Conservation (phyloP, 2,888 invertebrate species). For the Deladenus siricidicola region DNA sequence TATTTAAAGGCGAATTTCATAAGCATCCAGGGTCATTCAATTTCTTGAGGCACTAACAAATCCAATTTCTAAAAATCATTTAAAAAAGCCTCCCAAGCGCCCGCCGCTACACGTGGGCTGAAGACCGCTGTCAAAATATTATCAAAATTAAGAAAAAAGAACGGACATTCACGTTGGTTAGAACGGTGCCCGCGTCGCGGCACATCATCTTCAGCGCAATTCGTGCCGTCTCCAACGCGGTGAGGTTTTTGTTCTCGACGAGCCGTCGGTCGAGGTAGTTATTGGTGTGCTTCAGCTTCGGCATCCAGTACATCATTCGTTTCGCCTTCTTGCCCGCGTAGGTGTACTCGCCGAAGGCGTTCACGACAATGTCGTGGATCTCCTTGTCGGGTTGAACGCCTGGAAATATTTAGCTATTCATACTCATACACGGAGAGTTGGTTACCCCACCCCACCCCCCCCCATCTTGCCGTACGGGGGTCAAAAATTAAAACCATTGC, state of each 20-base stretch:
- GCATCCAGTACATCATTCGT: conserved; percentile 65
- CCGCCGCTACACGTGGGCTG: too few species aligned
- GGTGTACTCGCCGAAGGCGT: conserved; percentile 73
- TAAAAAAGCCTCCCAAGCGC: too few species aligned
- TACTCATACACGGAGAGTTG: not conserved
- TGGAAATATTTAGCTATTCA: conserved; percentile 54
- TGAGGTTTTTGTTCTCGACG: conserved; percentile 37
- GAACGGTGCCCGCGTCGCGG: conserved; percentile 44
- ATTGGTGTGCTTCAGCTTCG: conserved; percentile 80
- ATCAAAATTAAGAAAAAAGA: not conserved
- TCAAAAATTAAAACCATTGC: not conserved
- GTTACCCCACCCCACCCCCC: not conserved
- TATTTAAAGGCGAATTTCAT: too few species aligned
- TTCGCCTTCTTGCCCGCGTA: conserved; percentile 56
- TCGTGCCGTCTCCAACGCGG: conserved; percentile 41
- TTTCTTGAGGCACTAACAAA: too few species aligned
- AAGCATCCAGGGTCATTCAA: too few species aligned
- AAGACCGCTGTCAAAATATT: too few species aligned
- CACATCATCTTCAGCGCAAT: conserved; percentile 49
- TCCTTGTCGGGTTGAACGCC: conserved; percentile 84
- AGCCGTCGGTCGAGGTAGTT: conserved; percentile 67
- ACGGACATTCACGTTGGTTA: conserved; percentile 38
- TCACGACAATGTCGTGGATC: conserved; percentile 71
- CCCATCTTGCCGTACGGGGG: too few species aligned
- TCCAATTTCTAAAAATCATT: too few species aligned